Percentiles rank a stretch among this genome's conserved stretches.
phyloP scores from a whole-genome alignment of 2,113 vertebrate species.

The Misgurnus mizolepis region DNA sequence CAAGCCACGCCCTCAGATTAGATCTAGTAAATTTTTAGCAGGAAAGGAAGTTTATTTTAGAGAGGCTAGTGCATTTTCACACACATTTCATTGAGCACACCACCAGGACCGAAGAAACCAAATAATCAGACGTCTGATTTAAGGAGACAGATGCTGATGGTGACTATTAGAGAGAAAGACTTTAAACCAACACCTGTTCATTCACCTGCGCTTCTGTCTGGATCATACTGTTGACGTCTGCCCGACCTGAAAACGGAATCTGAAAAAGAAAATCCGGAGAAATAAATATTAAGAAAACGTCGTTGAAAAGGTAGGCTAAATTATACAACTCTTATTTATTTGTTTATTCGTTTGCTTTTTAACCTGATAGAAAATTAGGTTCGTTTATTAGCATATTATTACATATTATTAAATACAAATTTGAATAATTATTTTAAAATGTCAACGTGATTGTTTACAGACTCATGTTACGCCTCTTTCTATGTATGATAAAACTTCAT shows the following conservation, averaged over 20 bases:
- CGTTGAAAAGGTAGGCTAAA: too few relatives aligned
- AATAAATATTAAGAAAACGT: neutral
- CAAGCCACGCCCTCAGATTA: slow-evolving; percentile 3
- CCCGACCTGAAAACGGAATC: neutral
- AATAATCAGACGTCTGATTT: neutral
- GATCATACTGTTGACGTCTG: neutral
- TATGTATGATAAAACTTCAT: neutral
- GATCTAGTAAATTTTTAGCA: neutral
- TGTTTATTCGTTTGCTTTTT: too few relatives aligned
- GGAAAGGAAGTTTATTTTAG: slow-evolving; percentile 22
- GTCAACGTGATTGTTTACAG: too few relatives aligned
- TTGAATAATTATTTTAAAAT: too few relatives aligned
- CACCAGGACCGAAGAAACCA: neutral
- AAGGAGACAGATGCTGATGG: neutral
- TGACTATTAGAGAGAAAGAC: too few relatives aligned
- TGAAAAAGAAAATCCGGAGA: neutral
- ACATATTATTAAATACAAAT: too few relatives aligned
- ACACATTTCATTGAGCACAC: neutral
- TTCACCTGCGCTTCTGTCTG: neutral
- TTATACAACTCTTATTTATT: too few relatives aligned
- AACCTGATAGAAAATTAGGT: too few relatives aligned
- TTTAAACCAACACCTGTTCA: neutral
- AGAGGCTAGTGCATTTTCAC: neutral
- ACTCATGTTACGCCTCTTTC: too few relatives aligned
- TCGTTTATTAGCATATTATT: too few relatives aligned